Evolutionary conservation across 2,888 invertebrate genomes (phyloP).

Genomic region (Ichneumon xanthorius): DNA sequence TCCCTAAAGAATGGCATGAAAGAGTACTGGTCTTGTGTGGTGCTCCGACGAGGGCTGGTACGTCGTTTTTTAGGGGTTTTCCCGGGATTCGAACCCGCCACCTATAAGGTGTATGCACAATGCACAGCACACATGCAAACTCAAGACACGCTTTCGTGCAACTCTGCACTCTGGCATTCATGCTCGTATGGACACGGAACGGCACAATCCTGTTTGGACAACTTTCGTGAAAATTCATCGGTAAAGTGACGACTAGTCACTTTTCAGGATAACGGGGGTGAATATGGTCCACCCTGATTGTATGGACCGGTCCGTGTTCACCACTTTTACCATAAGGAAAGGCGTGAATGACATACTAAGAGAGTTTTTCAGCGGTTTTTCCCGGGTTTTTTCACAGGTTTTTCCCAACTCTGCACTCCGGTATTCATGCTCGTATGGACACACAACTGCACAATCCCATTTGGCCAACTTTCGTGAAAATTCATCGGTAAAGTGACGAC

Average conservation of each 20-base stretch:
- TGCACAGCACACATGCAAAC: no score
- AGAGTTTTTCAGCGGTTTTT: no score
- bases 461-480: not conserved
- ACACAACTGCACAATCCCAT: not conserved
- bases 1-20: no score
- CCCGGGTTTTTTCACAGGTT: no score
- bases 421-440: not conserved
- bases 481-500: not conserved
- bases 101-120: no score
- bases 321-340: not conserved
- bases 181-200: not conserved
- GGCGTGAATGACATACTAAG: not conserved
- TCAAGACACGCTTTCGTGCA: no score
- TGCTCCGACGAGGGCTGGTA: no score
- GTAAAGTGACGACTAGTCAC: not conserved
- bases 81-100: no score
- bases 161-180: not conserved
- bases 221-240: not conserved
- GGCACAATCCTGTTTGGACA: not conserved
- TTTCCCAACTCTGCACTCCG: no score
- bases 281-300: not conserved
- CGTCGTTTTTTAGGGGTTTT: no score
- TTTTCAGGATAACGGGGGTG: not conserved
- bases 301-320: not conserved
- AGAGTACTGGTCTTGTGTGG: no score